Evolutionary conservation across 2,888 invertebrate genomes (phyloP).

Genomic region (Agrochola circellaris): DNA sequence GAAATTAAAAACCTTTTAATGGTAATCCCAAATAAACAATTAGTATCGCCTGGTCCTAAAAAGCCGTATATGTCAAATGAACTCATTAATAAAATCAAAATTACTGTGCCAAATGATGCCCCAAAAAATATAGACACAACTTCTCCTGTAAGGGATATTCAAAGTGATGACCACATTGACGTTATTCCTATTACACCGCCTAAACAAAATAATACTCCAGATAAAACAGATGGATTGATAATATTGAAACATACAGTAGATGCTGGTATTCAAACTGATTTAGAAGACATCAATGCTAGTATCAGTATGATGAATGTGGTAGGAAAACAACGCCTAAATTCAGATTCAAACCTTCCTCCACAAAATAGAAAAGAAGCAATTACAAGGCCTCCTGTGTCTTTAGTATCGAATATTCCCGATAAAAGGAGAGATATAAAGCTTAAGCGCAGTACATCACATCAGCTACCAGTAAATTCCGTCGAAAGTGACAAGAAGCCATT

Average conservation of each 20-base stretch:
- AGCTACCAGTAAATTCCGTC: conserved; percentile 6
- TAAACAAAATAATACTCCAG: conserved; percentile 13
- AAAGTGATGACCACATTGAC: conserved; percentile 1
- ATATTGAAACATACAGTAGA: conserved; percentile 62
- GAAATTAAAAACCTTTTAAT: conserved; percentile 69
- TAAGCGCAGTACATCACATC: conserved; percentile 62
- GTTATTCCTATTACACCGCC: background rate
- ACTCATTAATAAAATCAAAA: conserved; percentile 53
- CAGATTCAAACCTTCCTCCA: background rate
- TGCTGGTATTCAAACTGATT: conserved; percentile 73
- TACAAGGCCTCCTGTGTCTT: background rate
- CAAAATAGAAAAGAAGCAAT: conserved; percentile 11
- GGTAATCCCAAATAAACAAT: conserved; percentile 10
- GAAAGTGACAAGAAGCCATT: conserved; percentile 67
- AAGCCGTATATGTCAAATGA: conserved; percentile 21
- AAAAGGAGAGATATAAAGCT: conserved; percentile 68
- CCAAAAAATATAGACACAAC: background rate
- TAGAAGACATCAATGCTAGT: conserved; percentile 26
- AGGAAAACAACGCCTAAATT: conserved; percentile 4
- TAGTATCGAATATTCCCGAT: conserved; percentile 8
- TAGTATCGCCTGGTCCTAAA: conserved; percentile 20
- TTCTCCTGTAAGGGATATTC: background rate
- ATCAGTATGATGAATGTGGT: background rate
- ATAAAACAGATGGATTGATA: conserved; percentile 7
- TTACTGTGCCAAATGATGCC: conserved; percentile 49